phyloP scores from a whole-genome alignment of 2,888 invertebrate species.

The Seira musarum region DNA sequence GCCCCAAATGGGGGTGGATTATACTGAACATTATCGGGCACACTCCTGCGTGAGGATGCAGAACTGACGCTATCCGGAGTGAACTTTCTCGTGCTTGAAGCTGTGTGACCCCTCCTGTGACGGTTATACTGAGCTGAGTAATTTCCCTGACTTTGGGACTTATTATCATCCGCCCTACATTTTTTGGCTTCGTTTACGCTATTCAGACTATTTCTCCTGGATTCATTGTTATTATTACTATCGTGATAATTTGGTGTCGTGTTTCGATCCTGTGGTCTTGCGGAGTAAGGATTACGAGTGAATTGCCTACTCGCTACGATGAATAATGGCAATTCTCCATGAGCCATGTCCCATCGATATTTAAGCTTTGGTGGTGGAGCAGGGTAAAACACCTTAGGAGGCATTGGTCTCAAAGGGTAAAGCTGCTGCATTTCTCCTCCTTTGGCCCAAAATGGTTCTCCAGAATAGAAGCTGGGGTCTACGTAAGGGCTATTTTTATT shows the following conservation, averaged over 20 bases:
- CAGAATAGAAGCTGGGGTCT: slow-evolving; percentile 67
- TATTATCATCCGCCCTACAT: neutral
- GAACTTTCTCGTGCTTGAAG: neutral
- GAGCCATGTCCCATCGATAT: slow-evolving; percentile 64
- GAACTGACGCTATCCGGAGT: neutral
- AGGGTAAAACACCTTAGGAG: slow-evolving; percentile 67
- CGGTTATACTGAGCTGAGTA: neutral
- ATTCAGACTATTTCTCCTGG: slow-evolving; percentile 3
- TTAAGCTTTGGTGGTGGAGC: slow-evolving; percentile 63
- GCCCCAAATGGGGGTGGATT: slow-evolving; percentile 40
- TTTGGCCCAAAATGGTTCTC: slow-evolving; percentile 66
- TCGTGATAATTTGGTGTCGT: slow-evolving; percentile 8
- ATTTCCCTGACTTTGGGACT: neutral
- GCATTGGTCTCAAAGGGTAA: slow-evolving; percentile 64
- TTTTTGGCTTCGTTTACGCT: neutral
- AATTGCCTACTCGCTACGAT: slow-evolving; percentile 67
- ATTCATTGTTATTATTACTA: neutral
- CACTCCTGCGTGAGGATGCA: neutral
- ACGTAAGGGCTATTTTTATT: slow-evolving; percentile 66
- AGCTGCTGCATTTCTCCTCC: slow-evolving; percentile 62
- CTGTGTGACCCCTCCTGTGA: slow-evolving; percentile 6
- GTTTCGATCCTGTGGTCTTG: slow-evolving; percentile 60
- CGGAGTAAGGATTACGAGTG: slow-evolving; percentile 68
- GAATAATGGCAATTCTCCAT: slow-evolving; percentile 66
- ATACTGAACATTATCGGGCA: neutral